Base-by-base conservation (phyloP, 2,888 invertebrate species). In the Deladenus siricidicola region DNA sequence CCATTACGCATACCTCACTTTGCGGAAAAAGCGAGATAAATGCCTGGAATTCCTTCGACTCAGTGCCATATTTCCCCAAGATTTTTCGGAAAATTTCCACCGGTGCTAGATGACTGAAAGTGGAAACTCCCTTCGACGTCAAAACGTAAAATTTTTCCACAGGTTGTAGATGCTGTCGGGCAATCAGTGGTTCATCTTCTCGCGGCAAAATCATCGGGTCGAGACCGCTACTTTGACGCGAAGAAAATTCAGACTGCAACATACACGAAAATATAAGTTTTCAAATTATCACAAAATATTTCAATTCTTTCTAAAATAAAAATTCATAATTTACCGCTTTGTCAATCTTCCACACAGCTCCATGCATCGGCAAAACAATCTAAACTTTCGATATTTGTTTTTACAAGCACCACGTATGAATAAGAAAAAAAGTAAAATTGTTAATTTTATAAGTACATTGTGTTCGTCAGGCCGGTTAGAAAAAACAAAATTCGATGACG, bases 1-100 rank as follows among this genome's bases (percentile, higher is more conserved):
- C 88, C 44, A 89, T 89, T 0, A 89, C 89, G 80, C 92, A 92
- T 0, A 90, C 91, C 80, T 93, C 90, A 56, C 80, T 77, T 56
- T 82, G 63, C 17, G 60, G 57, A 21, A 66, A 61, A 28, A 55
- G 42, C 10, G 26, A 24, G 28, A 47, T 43, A 47, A 64, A 64
- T 1, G 30, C 55, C 17, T 65, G 53, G 34, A 69, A 60, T 42
- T 70, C 70, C 49, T 64, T 64, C 6, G 70, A 70, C 14, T 69
- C 69, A 6, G 48, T 53, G 43, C 70, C 70, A 30, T 51, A 61
- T 14, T 50, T 30, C 14, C 30, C 24, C 21, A 69, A 23, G 4
- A 94, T 82, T 66, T 89, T 86, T 10, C 88, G 85, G 61, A 96
- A 82, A 66, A 92, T 84, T 80, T 94, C 93, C 0, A 90, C 88